Evolutionary conservation across 2,113 vertebrate genomes (phyloP).

Genomic region (Scomber colias): DNA sequence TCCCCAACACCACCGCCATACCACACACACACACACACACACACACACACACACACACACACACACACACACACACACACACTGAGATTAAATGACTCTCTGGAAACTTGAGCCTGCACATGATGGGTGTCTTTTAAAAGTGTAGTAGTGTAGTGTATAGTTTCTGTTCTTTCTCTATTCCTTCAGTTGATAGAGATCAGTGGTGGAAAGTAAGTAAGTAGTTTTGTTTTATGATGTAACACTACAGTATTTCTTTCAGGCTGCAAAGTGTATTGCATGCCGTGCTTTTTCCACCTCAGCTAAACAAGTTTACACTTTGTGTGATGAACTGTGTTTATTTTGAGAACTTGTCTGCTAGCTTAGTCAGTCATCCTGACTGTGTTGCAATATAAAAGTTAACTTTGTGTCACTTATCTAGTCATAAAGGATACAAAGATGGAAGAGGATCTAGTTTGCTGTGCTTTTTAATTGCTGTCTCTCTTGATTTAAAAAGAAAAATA

Average conservation of each 20-base stretch:
- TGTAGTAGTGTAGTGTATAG: slow-evolving; percentile 21
- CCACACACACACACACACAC: slow-evolving; percentile 9
- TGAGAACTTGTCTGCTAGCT: slow-evolving; percentile 9
- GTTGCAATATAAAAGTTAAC: not conserved
- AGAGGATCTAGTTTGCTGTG: not conserved
- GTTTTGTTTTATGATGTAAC: slow-evolving; percentile 16
- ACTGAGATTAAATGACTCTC: slow-evolving; percentile 55
- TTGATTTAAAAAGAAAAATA: not conserved
- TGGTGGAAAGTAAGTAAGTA: too few relatives aligned
- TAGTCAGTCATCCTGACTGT: not conserved
- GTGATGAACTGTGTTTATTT: not conserved
- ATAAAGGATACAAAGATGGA: not conserved
- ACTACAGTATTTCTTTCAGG: slow-evolving; percentile 5
- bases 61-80: too few relatives aligned
- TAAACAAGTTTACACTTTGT: slow-evolving; percentile 2
- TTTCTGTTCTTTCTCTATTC: not conserved
- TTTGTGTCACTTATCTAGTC: not conserved
- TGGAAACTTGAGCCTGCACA: slow-evolving; percentile 65
- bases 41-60: not conserved
- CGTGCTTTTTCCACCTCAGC: not conserved
- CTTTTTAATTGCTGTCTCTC: not conserved
- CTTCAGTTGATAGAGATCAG: too few relatives aligned
- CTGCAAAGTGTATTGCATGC: not conserved
- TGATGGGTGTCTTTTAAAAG: slow-evolving; percentile 39
- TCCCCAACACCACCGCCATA: not conserved